Conservation (phyloP, 1,140 invertebrate species). For the Colletes gigas region DNA sequence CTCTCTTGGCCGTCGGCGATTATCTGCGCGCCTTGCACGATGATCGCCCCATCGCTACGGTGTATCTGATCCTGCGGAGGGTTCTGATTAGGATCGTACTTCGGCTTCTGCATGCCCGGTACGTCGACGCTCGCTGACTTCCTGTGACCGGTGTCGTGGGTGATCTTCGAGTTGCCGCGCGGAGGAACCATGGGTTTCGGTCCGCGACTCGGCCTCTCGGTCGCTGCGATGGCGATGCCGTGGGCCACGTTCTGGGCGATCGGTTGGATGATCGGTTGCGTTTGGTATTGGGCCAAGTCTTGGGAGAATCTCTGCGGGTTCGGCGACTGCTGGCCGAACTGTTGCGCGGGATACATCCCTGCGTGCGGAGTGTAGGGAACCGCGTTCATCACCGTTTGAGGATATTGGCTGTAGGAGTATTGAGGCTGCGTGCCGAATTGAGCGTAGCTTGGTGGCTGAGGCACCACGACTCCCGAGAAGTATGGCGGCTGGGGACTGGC, state of each 20-base stretch:
- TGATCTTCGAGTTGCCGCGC: conserved; percentile 79
- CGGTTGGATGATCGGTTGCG: conserved; percentile 78
- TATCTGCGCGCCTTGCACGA: conserved; percentile 51
- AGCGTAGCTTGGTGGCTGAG: conserved; percentile 69
- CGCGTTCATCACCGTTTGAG: conserved; percentile 76
- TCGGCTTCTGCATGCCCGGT: conserved; percentile 52
- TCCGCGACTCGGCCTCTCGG: conserved; percentile 71
- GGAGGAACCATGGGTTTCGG: conserved; percentile 79
- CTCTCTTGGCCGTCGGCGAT: conserved; percentile 67
- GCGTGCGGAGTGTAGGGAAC: conserved; percentile 72
- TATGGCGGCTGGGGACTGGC: conserved; percentile 75
- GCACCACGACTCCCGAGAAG: conserved; percentile 70
- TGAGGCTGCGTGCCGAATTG: conserved; percentile 70
- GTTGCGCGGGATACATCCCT: conserved; percentile 67
- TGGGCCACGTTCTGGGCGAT: conserved; percentile 76
- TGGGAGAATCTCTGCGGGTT: conserved; percentile 77
- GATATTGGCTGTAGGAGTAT: conserved; percentile 76
- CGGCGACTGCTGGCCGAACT: conserved; percentile 75
- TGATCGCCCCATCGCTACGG: conserved; percentile 53
- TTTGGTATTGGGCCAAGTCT: conserved; percentile 76
- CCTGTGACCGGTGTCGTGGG: conserved; percentile 72
- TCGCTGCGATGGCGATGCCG: conserved; percentile 56
- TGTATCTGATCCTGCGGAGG: conserved; percentile 60
- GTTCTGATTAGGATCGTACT: conserved; percentile 48
- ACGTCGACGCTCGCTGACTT: conserved; percentile 72